Conservation (phyloP, 2,888 invertebrate species). For the Sabellastarte sp. region DNA sequence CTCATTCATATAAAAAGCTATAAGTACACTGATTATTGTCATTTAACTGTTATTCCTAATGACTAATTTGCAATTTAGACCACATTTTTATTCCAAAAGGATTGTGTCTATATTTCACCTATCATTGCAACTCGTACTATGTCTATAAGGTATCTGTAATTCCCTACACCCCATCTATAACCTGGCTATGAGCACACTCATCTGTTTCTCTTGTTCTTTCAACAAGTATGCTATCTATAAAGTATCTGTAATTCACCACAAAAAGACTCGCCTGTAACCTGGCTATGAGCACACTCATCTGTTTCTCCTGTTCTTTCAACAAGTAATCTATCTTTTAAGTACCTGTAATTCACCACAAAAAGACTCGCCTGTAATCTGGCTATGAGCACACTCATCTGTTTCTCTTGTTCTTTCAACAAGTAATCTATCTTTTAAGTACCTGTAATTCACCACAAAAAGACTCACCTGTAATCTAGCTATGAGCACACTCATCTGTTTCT, state of each 20-base stretch:
- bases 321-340: constrained; percentile 46
- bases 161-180: too few species aligned
- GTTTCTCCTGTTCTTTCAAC: constrained; percentile 43
- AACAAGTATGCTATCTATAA: too few species aligned
- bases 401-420: not conserved
- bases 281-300: constrained; percentile 49
- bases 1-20: too few species aligned
- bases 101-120: constrained; percentile 48
- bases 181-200: not conserved
- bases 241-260: too few species aligned
- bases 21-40: too few species aligned
- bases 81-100: too few species aligned
- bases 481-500: constrained; percentile 44
- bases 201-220: not conserved
- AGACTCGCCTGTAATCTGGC: not conserved
- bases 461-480: constrained; percentile 46
- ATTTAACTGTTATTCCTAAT: too few species aligned
- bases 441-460: too few species aligned
- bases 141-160: constrained; percentile 50
- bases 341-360: too few species aligned
- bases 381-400: not conserved
- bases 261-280: constrained; percentile 40
- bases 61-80: too few species aligned
- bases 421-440: too few species aligned
- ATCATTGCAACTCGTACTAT: constrained; percentile 39